Percentiles rank a stretch among this genome's conserved stretches.
Evolutionary conservation across 2,113 vertebrate genomes (phyloP).

Genomic region (Falco punctatus): DNA sequence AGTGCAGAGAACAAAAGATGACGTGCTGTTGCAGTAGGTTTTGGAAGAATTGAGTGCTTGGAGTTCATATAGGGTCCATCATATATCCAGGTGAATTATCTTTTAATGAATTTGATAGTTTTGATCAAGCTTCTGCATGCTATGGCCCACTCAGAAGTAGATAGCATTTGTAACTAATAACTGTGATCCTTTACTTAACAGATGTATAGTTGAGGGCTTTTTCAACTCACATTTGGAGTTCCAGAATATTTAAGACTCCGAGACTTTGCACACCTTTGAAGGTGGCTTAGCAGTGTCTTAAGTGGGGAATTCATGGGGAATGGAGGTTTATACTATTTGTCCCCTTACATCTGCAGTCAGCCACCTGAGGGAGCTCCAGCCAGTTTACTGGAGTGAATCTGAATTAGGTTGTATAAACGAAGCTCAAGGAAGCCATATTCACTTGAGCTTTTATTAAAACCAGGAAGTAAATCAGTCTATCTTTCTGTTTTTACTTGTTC

Average conservation of each 20-base stretch:
- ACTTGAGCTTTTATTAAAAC: background rate
- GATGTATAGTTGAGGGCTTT: background rate
- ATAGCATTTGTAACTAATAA: background rate
- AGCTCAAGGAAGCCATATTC: background rate
- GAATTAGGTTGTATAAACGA: background rate
- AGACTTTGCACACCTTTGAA: background rate
- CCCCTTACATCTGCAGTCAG: background rate
- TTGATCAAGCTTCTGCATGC: background rate
- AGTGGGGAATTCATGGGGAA: background rate
- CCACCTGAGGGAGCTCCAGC: slow-evolving; percentile 42
- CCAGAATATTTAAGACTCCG: background rate
- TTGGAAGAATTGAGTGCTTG: background rate
- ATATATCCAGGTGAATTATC: background rate
- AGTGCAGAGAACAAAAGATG: background rate
- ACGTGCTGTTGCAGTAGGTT: background rate
- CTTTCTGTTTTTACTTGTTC: background rate
- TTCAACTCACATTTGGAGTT: background rate
- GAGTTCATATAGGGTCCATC: background rate
- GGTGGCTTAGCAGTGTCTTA: background rate
- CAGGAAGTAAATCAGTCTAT: background rate
- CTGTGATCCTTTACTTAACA: background rate
- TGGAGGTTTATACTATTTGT: background rate
- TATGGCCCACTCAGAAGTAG: background rate
- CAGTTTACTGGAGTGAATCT: background rate
- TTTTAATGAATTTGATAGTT: background rate